These are phyloP conservation scores for Drosophila kambysellisi DNA, from an alignment of 2,888 invertebrate species.

Conservation along the genomic window DNA sequence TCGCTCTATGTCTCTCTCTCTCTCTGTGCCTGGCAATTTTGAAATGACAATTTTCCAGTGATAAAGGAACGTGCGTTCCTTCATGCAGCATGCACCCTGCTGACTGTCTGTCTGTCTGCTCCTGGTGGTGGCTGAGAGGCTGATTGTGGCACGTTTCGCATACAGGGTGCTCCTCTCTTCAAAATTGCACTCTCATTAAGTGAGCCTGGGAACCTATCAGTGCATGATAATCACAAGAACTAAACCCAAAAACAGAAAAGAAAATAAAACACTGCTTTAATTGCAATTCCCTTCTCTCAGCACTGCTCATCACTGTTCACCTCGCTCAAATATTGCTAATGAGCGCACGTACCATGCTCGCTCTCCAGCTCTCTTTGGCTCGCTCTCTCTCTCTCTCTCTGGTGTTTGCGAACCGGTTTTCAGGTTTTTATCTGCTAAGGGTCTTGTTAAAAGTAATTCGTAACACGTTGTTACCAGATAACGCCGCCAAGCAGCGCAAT, in stretches of 20 bases:
- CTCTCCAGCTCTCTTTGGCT: slow-evolving; percentile 17
- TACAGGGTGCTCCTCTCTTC: slow-evolving; percentile 55
- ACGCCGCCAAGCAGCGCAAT: slow-evolving; percentile 69
- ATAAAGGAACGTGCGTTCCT: slow-evolving; percentile 52
- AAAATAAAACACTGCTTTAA: slow-evolving; percentile 48
- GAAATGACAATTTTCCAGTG: slow-evolving; percentile 42
- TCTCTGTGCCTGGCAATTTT: slow-evolving; percentile 25
- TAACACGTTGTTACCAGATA: slow-evolving; percentile 85
- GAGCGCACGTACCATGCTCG: slow-evolving; percentile 64
- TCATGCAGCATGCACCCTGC: slow-evolving; percentile 63
- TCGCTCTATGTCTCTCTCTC: slow-evolving; percentile 9
- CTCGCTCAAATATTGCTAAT: slow-evolving; percentile 53
- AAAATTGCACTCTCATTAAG: slow-evolving; percentile 46
- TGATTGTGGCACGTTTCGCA: slow-evolving; percentile 53
- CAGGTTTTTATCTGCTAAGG: slow-evolving; percentile 83
- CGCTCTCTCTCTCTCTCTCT: slow-evolving; percentile 8
- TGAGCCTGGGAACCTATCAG: slow-evolving; percentile 43
- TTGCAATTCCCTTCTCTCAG: slow-evolving; percentile 70
- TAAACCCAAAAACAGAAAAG: slow-evolving; percentile 21
- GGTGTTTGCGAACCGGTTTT: slow-evolving; percentile 63
- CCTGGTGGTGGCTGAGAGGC: slow-evolving; percentile 41
- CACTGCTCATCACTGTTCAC: slow-evolving; percentile 11
- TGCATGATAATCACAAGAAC: slow-evolving; percentile 57
- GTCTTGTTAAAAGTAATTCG: slow-evolving; percentile 85
- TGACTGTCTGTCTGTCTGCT: slow-evolving; percentile 28